Conservation (phyloP, 1,140 invertebrate genomes). For the Polypedilum pembai region DNA sequence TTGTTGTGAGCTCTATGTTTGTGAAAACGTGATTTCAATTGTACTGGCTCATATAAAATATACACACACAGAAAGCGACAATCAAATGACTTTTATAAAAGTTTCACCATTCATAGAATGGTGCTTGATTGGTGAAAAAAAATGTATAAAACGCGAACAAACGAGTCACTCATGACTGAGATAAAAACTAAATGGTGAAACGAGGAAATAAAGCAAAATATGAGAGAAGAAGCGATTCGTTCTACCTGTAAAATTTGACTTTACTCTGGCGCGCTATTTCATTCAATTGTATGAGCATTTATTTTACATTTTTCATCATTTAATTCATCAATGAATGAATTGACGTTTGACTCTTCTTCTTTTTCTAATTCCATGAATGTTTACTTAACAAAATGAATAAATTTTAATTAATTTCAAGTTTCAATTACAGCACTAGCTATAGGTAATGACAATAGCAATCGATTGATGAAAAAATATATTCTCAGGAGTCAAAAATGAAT, state of each 20-base stretch:
- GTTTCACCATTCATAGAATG: not conserved
- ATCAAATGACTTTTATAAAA: constrained; percentile 5
- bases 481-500: not conserved
- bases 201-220: not conserved
- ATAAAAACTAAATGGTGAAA: not conserved
- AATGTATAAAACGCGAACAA: too few relatives aligned
- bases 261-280: not conserved
- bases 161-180: too few relatives aligned
- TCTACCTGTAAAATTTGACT: not conserved
- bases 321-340: not conserved
- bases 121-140: not conserved
- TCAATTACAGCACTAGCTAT: too few relatives aligned
- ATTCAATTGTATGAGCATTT: not conserved
- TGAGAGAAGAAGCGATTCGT: not conserved
- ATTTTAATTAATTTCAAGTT: too few relatives aligned
- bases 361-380: too few relatives aligned
- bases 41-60: not conserved
- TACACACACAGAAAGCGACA: constrained; percentile 8
- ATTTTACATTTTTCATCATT: not conserved
- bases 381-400: too few relatives aligned
- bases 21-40: constrained; percentile 4
- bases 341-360: not conserved
- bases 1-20: not conserved
- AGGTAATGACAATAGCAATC: too few relatives aligned
- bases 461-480: too few relatives aligned